Conservation (phyloP, 2,888 invertebrate genomes). For the Byasa hedistus region DNA sequence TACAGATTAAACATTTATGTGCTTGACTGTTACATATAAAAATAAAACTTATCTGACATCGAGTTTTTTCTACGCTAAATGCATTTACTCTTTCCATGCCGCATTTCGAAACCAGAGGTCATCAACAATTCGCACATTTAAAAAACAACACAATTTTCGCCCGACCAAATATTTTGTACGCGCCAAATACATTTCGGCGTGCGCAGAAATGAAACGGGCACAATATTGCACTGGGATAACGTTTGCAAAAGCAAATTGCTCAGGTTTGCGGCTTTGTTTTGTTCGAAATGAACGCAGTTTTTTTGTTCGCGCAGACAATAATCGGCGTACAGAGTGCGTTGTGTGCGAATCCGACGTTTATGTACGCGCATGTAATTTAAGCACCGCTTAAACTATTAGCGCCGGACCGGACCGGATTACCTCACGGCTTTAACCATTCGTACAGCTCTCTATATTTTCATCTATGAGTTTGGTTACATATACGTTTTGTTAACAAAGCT, state of each 20-base stretch:
- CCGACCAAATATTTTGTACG: slow-evolving; percentile 26
- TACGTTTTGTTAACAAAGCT: too few species aligned
- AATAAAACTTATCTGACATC: too few species aligned
- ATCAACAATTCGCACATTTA: slow-evolving; percentile 29
- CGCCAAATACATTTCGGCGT: slow-evolving; percentile 26
- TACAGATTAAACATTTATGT: too few species aligned
- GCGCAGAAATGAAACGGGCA: slow-evolving; percentile 36
- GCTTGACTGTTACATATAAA: too few species aligned
- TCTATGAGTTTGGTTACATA: too few species aligned
- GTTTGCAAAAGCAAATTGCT: slow-evolving; percentile 40
- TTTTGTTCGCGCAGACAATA: slow-evolving; percentile 33
- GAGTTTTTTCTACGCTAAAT: too few species aligned
- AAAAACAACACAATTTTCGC: slow-evolving; percentile 20
- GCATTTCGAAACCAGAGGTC: background rate
- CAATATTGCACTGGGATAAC: slow-evolving; percentile 38
- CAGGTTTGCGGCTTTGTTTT: slow-evolving; percentile 37
- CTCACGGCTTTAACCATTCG: slow-evolving; percentile 10
- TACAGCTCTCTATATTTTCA: background rate
- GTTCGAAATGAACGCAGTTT: slow-evolving; percentile 34
- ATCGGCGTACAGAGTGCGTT: slow-evolving; percentile 29
- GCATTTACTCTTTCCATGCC: background rate
- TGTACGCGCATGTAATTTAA: slow-evolving; percentile 17
- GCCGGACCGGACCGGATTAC: slow-evolving; percentile 15
- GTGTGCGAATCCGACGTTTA: slow-evolving; percentile 12
- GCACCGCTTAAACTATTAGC: slow-evolving; percentile 21